Base-by-base conservation (phyloP, 1,140 invertebrate species). In the Pectinophora gossypiella region DNA sequence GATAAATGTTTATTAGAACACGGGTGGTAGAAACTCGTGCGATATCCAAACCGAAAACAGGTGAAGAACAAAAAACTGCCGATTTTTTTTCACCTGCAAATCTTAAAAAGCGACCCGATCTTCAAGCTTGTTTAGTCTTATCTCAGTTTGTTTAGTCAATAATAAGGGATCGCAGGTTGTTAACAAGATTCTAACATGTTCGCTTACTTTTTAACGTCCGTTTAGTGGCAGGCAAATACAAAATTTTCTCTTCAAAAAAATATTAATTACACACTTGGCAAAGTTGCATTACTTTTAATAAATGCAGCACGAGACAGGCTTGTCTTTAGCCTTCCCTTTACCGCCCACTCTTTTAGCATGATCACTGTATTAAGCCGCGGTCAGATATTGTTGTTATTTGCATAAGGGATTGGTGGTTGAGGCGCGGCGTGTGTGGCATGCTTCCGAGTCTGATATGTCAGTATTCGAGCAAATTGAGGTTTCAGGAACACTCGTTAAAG, bases 1-100 rank as follows among this genome's bases (percentile, higher is more conserved):
- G 83, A 86, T 85, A 86, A 84, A 57, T 71, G 72, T 70, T 81
- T 81, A 80, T 85, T 83, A 80, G 74, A 81, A 70, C 76, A 72
- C 76, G 75, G 76, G 75, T 81, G 76, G 80, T 71, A 78, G 63
- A 67, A 68, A 66, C 61, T 61, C 62, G 68, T 72, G 67, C 72
- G 64, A 71, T 76, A 76, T 76, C 66, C 52, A 52, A 13, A 20
- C 46, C 54, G 65, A 69, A 76, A 78, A 80, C 76, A 78, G 64
- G 58, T 72, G 68, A 62, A 57, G 44, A 46, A 60, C 44, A 68
- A 81, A 80, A 78, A 68, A 70, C 52, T 42, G 55, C 59, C 56
- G 53, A 32, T 47, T 69, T 64, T 73, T 69, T 68, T 63, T 32
- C 51, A 46, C 59, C 67, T 61, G 61, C 64, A 78, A 83, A 81